Evolutionary conservation across 2,888 invertebrate species (phyloP), one percentile per base, ranked within the genome.

Genomic region (Euplexia lucipara): DNA sequence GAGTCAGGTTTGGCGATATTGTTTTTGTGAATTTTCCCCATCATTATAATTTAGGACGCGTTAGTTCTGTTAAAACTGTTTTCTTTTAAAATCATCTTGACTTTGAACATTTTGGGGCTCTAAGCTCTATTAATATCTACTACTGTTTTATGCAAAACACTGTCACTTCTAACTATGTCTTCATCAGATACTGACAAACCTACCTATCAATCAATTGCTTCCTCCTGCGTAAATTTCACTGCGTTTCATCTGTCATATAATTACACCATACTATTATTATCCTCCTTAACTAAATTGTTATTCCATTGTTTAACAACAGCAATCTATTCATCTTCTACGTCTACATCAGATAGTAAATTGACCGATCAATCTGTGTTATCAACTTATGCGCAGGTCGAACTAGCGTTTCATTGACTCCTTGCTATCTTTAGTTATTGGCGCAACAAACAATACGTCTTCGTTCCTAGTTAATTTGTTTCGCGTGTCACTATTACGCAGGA

Each of bases 361-460:
- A 2, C 8, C 42, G 20, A 78, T 74, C 67, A 73, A 78, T 74
- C 78, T 57, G n/a, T 14, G 42, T 57, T 76, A 57, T 52, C 52
- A 68, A 57, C 56, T 62, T 64, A 20, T 53, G 58, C 64, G 52
- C 59, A 52, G 35, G 20, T 53, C 58, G 45, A 22, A 41, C 20
- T 37, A 41, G 5, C 49, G 72, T 66, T 73, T 41, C 67, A 44
- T 73, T 72, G 59, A 65, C 73, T 77, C 32, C 7, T n/a, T 18
- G 30, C 74, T 74, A 74, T 78, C 32, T 78, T 78, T 74, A 73
- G 73, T 30, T 20, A 53, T 52, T 39, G 67, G 56, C 59, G 54
- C 52, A 48, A 54, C 56, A 39, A 56, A 72, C 47, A 52, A 47
- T 20, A 41, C 34, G 34, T 39, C 34, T 32, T 14, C 9, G n/a